These are phyloP conservation scores for Trichonephila clavata DNA, from an alignment of 1,140 invertebrate genomes.

Conservation along the genomic window DNA sequence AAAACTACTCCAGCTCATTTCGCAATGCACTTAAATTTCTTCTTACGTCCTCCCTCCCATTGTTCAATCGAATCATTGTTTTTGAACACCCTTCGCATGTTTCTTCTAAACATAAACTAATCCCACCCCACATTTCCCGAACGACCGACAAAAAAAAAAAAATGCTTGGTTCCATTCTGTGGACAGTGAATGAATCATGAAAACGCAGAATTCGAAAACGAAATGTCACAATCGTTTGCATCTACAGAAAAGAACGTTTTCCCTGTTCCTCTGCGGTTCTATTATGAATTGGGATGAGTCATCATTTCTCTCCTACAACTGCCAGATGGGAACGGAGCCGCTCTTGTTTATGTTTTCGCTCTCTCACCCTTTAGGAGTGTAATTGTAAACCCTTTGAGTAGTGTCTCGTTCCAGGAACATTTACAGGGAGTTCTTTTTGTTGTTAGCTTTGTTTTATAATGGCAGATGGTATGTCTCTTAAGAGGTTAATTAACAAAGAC, in stretches of 20 bases:
- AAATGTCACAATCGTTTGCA: not conserved
- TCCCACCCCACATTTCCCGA: not conserved
- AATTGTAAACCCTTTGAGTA: constrained; percentile 16
- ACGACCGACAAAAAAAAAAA: not conserved
- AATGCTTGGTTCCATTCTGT: not conserved
- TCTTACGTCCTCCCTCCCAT: too few species aligned
- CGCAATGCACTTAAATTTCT: too few species aligned
- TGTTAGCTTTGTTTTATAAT: not conserved
- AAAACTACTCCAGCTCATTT: too few species aligned
- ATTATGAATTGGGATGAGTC: constrained; percentile 7
- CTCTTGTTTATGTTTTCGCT: constrained; percentile 3
- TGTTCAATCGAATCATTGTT: too few species aligned
- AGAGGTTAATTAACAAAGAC: not conserved
- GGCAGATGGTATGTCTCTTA: not conserved
- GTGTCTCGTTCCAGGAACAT: not conserved
- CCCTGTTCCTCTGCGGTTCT: not conserved
- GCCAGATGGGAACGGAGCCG: not conserved
- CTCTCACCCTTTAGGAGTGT: constrained; percentile 12
- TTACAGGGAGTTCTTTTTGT: not conserved
- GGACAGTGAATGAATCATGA: constrained; percentile 21
- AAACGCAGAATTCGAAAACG: not conserved
- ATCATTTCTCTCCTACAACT: not conserved
- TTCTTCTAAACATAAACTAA: not conserved
- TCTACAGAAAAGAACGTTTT: not conserved
- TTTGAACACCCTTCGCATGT: too few species aligned